A percentile compares a stretch with the other conserved stretches of the same genome.
Evolutionary conservation across 1,140 invertebrate species (phyloP).

Genomic region (Trichonephila clavata): DNA sequence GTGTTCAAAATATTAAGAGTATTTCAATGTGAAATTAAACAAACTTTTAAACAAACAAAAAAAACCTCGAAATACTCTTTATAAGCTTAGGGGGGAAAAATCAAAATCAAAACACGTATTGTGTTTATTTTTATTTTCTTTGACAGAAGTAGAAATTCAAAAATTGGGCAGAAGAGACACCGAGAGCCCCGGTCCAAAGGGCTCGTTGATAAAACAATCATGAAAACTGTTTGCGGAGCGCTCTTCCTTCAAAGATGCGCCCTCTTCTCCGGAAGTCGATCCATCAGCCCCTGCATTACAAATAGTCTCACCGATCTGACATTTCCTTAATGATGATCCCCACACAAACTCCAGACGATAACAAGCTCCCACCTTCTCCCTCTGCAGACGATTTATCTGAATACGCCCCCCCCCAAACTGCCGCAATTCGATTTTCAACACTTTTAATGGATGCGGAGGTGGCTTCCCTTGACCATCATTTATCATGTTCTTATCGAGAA

Average conservation of each 20-base stretch:
- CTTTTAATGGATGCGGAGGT: constrained; percentile 75
- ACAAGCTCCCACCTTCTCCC: constrained; percentile 10
- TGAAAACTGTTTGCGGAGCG: not conserved
- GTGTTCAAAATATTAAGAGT: too few relatives aligned
- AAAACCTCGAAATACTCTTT: too few relatives aligned
- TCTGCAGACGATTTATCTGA: not conserved
- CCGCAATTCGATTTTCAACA: constrained; percentile 73
- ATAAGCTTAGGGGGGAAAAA: too few relatives aligned
- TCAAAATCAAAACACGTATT: too few relatives aligned
- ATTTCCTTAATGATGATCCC: constrained; percentile 73
- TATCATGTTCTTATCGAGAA: constrained; percentile 68
- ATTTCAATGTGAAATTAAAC: too few relatives aligned
- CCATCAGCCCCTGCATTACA: constrained; percentile 63
- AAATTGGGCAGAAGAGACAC: too few relatives aligned
- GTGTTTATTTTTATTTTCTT: too few relatives aligned
- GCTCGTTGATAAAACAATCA: not conserved
- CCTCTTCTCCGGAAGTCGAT: constrained; percentile 21
- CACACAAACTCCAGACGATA: constrained; percentile 23
- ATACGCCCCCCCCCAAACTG: not conserved
- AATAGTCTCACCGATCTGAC: constrained; percentile 64
- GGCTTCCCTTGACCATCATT: constrained; percentile 71
- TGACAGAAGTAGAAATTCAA: too few relatives aligned
- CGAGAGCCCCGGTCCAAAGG: not conserved
- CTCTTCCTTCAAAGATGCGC: constrained; percentile 44
- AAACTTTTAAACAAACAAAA: too few relatives aligned